Conservation (phyloP, 2,797 vertebrate genomes). For the Channallabes apus region DNA sequence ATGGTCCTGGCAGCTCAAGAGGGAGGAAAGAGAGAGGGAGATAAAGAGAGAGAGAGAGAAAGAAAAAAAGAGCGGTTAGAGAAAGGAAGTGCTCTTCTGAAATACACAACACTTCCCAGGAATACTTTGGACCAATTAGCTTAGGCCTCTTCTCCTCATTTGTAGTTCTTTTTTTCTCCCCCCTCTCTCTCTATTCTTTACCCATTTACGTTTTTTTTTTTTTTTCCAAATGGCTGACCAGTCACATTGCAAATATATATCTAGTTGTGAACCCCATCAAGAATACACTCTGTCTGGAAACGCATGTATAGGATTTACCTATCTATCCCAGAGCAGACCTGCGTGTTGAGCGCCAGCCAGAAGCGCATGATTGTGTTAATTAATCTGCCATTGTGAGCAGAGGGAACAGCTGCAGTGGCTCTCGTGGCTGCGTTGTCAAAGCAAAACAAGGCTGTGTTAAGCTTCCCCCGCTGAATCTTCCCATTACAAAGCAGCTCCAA, state of each 20-base stretch:
- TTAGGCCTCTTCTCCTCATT: constrained; percentile 49
- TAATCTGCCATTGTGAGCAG: constrained; percentile 99
- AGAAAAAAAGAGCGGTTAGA: constrained; percentile 43
- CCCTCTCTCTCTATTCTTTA: neutral
- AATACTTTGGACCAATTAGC: constrained; percentile 79
- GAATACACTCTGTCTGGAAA: constrained; percentile 89
- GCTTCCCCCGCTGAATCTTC: constrained; percentile 95
- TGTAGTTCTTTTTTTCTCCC: constrained; percentile 45
- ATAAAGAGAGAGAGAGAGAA: constrained; percentile 11
- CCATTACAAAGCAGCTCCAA: constrained; percentile 93
- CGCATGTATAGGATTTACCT: constrained; percentile 99
- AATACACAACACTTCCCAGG: constrained; percentile 59
- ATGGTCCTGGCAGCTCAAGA: constrained; percentile 65
- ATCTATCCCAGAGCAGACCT: constrained; percentile 98
- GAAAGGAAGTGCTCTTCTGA: constrained; percentile 53
- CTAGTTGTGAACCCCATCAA: constrained; percentile 84
- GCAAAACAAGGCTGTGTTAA: constrained; percentile 99
- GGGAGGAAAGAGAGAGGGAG: constrained; percentile 36
- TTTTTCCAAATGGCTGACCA: constrained; percentile 79
- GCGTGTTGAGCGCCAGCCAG: constrained; percentile 97
- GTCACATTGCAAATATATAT: constrained; percentile 84
- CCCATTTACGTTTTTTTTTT: constrained; percentile 31
- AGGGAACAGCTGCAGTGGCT: constrained; percentile 97
- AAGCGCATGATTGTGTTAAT: constrained; percentile 99
- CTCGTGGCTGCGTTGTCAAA: constrained; percentile 97